Conservation (phyloP, 2,113 vertebrate genomes). For the Gnathonemus longibarbis region DNA sequence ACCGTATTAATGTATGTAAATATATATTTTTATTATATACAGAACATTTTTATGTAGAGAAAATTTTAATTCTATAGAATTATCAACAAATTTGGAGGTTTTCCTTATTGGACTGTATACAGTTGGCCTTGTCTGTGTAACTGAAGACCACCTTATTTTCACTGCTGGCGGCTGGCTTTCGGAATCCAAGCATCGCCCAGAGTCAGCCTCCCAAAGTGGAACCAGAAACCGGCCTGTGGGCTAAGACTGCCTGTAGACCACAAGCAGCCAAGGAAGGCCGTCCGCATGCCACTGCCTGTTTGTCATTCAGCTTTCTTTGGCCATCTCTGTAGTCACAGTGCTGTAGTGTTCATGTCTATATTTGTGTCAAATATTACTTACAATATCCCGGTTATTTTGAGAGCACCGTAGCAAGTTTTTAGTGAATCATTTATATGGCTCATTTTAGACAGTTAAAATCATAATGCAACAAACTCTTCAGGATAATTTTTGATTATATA, state of each 20-base stretch:
- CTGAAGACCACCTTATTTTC: conserved; percentile 1
- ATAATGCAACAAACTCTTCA: background rate
- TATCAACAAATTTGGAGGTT: background rate
- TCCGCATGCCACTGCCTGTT: background rate
- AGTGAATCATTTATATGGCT: background rate
- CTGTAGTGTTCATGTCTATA: background rate
- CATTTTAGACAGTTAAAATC: background rate
- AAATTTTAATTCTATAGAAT: background rate
- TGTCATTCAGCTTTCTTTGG: background rate
- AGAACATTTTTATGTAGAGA: background rate
- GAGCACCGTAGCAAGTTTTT: background rate
- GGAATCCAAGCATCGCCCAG: background rate
- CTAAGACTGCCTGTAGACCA: background rate
- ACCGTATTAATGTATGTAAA: background rate
- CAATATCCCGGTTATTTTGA: background rate
- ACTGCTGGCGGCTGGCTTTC: background rate
- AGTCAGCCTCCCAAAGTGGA: background rate
- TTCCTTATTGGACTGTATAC: background rate
- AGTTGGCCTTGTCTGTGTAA: background rate
- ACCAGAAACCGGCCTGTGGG: background rate
- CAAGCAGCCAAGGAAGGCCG: background rate
- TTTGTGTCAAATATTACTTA: background rate
- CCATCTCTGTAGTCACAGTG: background rate
- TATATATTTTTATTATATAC: background rate
- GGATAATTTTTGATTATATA: background rate